These are phyloP conservation scores for Solea solea DNA, from an alignment of 2,113 vertebrate genomes.

Conservation along the genomic window DNA sequence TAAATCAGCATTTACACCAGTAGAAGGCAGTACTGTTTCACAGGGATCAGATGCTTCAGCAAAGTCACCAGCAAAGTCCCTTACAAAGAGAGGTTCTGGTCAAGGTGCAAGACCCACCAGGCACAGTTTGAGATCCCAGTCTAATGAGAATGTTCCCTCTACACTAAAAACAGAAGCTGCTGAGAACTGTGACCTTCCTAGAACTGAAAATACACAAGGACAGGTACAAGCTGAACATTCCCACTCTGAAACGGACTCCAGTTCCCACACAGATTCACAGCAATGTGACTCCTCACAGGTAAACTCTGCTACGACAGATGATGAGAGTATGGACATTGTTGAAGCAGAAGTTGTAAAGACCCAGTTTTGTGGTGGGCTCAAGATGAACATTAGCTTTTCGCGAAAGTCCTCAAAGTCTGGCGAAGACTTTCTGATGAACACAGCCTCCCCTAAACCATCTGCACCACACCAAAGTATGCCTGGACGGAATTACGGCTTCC, in stretches of 20 bases:
- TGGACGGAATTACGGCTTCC: conserved; percentile 74
- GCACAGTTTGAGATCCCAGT: conserved; percentile 23
- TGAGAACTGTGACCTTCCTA: conserved; percentile 6
- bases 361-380: conserved; percentile 50
- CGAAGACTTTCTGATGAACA: not conserved
- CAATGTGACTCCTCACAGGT: conserved; percentile 63
- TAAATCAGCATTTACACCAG: conserved; percentile 4
- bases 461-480: conserved; percentile 3
- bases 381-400: conserved; percentile 60
- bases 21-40: not conserved
- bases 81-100: not conserved
- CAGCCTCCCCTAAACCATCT: conserved; percentile 19
- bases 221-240: conserved; percentile 7
- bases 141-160: conserved; percentile 8
- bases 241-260: conserved; percentile 36
- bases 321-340: conserved; percentile 64
- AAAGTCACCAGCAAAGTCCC: conserved; percentile 30
- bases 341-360: conserved; percentile 48
- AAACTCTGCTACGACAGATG: conserved; percentile 55
- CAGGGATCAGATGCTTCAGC: not conserved
- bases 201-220: not conserved
- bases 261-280: conserved; percentile 55
- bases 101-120: conserved; percentile 4
- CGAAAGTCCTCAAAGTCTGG: conserved; percentile 59
- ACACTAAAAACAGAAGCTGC: not conserved